Base-by-base conservation (phyloP, 2,888 invertebrate genomes). In the Thysanoteuthis rhombus region DNA sequence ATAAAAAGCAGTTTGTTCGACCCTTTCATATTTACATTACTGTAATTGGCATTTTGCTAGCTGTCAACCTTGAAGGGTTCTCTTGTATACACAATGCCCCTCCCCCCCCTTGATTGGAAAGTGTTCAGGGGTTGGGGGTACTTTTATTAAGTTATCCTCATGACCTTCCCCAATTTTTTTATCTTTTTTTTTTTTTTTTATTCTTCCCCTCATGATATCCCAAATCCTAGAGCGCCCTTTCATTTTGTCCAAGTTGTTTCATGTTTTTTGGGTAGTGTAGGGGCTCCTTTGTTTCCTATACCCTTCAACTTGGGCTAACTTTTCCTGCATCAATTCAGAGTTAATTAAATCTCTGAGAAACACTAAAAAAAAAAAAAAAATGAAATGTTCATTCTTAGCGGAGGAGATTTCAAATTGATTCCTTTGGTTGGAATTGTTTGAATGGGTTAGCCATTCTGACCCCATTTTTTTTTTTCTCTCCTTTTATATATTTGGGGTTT, bases 11-110 rank as follows among this genome's bases (percentile, higher is more conserved):
- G 42, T 42, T 42, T 1, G 42, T 42, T 42, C 25, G 3, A 25
- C 22, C 22, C 22, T 52, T n/a, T 75, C n/a, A 75, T 75, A 75
- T 75, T 75, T 75, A 75, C 75, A 75, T 75, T 75, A 75, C 75
- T 75, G 75, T 75, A 75, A 75, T 75, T 75, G 75, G 75, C 75
- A 75, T 75, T 75, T 75, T 75, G n/a, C 75, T 75, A 75, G n/a
- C 75, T 75, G 75, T 36, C 75, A 75, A 75, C 75, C n/a, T 75
- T 32, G 32, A 75, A n/a, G n/a, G 32, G 12, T 75, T 75, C n/a
- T n/a, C n/a, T 75, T 75, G 75, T 75, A 36, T 75, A 75, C 75
- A 75, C n/a, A 75, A 75, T 75, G n/a, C 8, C 75, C 3, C 36
- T 75, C 12, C 25, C 36, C n/a, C 5, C 25, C 12, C 25, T 75